Evolutionary conservation across 92 coral and sea anemone genomes (phyloP).

Genomic region (Chrysogorgia sp.): DNA sequence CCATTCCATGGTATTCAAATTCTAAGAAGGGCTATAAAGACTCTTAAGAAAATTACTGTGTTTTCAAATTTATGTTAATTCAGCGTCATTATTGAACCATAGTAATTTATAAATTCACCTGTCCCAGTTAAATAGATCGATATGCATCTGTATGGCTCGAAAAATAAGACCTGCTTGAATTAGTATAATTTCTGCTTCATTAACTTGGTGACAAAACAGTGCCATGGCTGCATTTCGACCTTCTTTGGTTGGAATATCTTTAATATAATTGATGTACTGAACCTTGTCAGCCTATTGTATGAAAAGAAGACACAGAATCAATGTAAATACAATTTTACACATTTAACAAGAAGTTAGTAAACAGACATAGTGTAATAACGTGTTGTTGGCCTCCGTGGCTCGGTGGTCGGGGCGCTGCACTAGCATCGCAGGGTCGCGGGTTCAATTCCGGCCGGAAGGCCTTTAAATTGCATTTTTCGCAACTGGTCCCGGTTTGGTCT

Average conservation of each 20-base stretch:
- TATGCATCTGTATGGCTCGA: conserved; percentile 94
- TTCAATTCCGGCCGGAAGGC: too few species aligned
- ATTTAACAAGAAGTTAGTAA: too few species aligned
- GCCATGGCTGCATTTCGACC: conserved; percentile 99
- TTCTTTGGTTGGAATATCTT: conserved; percentile 96
- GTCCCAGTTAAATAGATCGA: conserved; percentile 99
- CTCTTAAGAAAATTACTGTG: too few species aligned
- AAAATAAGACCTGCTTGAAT: conserved; percentile 89
- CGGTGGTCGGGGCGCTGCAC: too few species aligned
- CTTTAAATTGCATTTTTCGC: too few species aligned
- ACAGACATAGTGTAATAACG: too few species aligned
- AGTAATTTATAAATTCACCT: conserved; percentile 55
- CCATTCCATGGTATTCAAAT: too few species aligned
- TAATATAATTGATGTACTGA: conserved; percentile 93
- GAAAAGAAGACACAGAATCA: not conserved
- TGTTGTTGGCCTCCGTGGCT: too few species aligned
- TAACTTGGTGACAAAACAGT: conserved; percentile 85
- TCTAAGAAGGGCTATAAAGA: too few species aligned
- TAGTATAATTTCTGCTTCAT: conserved; percentile 89
- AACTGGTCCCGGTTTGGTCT: too few species aligned
- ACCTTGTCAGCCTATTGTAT: conserved; percentile 89
- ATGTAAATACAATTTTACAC: too few species aligned
- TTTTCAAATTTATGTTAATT: not conserved
- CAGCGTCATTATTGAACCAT: not conserved
- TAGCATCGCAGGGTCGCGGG: too few species aligned